Conservation (phyloP, 2,888 invertebrate genomes). For the Esperia sulphurella region DNA sequence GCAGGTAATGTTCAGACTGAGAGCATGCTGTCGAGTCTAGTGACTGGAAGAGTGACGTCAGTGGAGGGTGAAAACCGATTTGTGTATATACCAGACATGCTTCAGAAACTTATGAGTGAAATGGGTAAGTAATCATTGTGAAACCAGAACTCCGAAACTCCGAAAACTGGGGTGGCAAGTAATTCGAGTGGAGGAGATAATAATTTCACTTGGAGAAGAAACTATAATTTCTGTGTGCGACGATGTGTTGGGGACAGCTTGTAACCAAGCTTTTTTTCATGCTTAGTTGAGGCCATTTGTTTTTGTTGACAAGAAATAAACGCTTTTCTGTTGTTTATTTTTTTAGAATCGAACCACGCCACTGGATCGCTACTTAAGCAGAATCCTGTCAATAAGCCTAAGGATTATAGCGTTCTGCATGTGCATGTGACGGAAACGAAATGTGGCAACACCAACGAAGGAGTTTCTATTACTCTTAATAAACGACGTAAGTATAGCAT, state of each 20-base stretch:
- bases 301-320: too few species aligned
- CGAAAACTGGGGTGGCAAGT: too few species aligned
- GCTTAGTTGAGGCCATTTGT: too few species aligned
- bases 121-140: slow-evolving; percentile 2
- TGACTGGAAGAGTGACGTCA: slow-evolving; percentile 40
- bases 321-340: too few species aligned
- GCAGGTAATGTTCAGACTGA: slow-evolving; percentile 21
- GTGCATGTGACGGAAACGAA: slow-evolving; percentile 46
- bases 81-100: slow-evolving; percentile 40
- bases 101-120: slow-evolving; percentile 25
- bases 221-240: too few species aligned
- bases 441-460: slow-evolving; percentile 27
- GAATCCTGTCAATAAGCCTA: not conserved
- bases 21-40: slow-evolving; percentile 25
- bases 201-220: too few species aligned
- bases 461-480: slow-evolving; percentile 43
- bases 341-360: too few species aligned
- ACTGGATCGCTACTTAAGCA: too few species aligned
- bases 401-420: slow-evolving; percentile 29
- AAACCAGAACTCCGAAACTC: too few species aligned
- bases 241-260: too few species aligned
- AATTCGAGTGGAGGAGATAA: too few species aligned
- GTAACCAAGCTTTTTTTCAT: too few species aligned
- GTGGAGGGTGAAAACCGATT: slow-evolving; percentile 38
- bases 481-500: slow-evolving; percentile 27